Percentiles rank a stretch among this genome's conserved stretches.
These are phyloP conservation scores for Anguilla rostrata DNA, from an alignment of 2,113 vertebrate genomes.

Conservation along the genomic window DNA sequence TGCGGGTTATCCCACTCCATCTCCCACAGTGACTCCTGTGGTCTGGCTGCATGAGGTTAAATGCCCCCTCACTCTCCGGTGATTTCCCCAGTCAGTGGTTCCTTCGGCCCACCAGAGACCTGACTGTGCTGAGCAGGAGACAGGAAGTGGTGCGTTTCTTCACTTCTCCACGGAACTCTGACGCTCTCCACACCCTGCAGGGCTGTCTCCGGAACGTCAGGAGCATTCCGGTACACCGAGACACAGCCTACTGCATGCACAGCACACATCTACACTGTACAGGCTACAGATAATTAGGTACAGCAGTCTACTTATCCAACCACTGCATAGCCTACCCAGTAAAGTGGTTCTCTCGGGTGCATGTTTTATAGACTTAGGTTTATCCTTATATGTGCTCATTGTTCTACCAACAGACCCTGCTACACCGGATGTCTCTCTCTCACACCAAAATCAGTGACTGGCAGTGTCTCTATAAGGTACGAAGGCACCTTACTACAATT, in stretches of 20 bases:
- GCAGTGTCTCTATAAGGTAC: constrained; percentile 88
- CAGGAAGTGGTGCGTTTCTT: constrained; percentile 93
- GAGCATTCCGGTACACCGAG: constrained; percentile 81
- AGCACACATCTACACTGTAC: not conserved
- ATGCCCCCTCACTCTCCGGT: not conserved
- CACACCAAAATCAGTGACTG: constrained; percentile 88
- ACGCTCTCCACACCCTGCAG: constrained; percentile 79
- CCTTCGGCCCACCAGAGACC: constrained; percentile 80
- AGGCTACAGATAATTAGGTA: not conserved
- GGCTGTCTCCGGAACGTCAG: constrained; percentile 84
- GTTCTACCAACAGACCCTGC: constrained; percentile 69
- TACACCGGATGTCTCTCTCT: constrained; percentile 87
- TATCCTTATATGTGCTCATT: not conserved
- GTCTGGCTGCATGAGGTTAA: not conserved
- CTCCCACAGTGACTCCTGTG: not conserved
- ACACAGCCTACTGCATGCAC: not conserved
- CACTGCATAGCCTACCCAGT: no score
- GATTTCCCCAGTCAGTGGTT: constrained; percentile 80
- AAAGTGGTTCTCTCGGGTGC: no score
- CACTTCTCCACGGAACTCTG: constrained; percentile 79
- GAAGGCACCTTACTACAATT: not conserved
- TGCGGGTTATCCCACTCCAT: not conserved
- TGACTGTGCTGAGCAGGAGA: constrained; percentile 78
- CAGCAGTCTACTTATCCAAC: no score
- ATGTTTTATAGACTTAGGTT: no score